These are phyloP conservation scores for Leistus spinibarbis DNA, from an alignment of 2,888 invertebrate species.

Conservation along the genomic window DNA sequence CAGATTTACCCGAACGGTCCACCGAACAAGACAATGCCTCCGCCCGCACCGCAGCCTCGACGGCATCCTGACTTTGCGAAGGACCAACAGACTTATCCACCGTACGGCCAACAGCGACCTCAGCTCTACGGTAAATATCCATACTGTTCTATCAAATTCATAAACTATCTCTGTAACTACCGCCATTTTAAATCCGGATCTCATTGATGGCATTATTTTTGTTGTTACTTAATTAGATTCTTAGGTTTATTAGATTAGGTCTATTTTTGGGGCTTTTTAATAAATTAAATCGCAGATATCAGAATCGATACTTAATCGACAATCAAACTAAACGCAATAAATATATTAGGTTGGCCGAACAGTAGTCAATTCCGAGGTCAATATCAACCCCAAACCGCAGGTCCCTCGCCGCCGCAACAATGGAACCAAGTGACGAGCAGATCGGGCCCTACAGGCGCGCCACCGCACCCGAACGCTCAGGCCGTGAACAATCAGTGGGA, in stretches of 20 bases:
- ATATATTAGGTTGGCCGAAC: slow-evolving; percentile 66
- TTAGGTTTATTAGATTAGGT: too few relatives aligned
- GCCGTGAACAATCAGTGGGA: slow-evolving; percentile 53
- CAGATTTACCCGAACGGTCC: slow-evolving; percentile 44
- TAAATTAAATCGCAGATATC: slow-evolving; percentile 6
- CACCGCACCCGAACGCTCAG: slow-evolving; percentile 48
- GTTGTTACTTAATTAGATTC: too few relatives aligned
- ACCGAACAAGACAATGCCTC: slow-evolving; percentile 65
- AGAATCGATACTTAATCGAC: slow-evolving; percentile 4
- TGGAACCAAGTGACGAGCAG: slow-evolving; percentile 58
- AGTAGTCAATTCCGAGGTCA: slow-evolving; percentile 62
- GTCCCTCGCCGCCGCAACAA: slow-evolving; percentile 51
- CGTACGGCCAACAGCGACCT: slow-evolving; percentile 69
- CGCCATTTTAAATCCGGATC: not conserved
- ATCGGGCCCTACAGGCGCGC: slow-evolving; percentile 52
- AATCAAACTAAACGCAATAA: not conserved
- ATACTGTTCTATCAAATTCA: too few relatives aligned
- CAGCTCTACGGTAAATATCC: slow-evolving; percentile 68
- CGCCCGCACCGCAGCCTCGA: slow-evolving; percentile 72
- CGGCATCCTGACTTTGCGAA: slow-evolving; percentile 84
- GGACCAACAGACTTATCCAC: slow-evolving; percentile 71
- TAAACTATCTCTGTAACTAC: too few relatives aligned
- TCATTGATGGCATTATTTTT: not conserved
- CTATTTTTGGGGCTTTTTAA: too few relatives aligned
- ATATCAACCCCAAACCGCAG: slow-evolving; percentile 57